These are phyloP conservation scores for Genyomyrus donnyi DNA, from an alignment of 2,113 vertebrate species.

Conservation along the genomic window DNA sequence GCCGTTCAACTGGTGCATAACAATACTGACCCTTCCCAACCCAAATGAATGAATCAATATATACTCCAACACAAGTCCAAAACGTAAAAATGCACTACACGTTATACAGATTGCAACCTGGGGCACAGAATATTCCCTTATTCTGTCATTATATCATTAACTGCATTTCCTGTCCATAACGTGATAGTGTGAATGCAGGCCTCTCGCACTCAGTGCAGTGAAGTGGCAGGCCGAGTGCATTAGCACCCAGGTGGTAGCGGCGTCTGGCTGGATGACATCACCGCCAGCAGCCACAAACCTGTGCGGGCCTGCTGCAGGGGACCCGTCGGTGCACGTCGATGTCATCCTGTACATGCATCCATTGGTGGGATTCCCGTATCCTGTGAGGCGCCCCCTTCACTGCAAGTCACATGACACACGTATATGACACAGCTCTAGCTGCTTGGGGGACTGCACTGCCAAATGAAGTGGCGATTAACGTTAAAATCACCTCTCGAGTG, in stretches of 20 bases:
- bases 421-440: neutral
- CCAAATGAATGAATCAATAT: neutral
- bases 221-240: neutral
- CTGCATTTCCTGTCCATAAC: neutral
- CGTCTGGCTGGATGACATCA: neutral
- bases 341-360: slow-evolving; percentile 54
- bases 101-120: neutral
- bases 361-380: slow-evolving; percentile 46
- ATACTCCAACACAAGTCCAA: neutral
- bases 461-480: neutral
- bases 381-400: slow-evolving; percentile 28
- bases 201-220: neutral
- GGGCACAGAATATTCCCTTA: neutral
- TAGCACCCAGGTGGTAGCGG: no score
- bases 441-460: neutral
- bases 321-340: slow-evolving; percentile 39
- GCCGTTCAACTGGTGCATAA: neutral
- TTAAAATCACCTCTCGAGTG: neutral
- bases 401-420: neutral
- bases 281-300: slow-evolving; percentile 32
- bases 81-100: neutral
- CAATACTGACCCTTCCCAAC: neutral
- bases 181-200: neutral
- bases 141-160: neutral
- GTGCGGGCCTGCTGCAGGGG: slow-evolving; percentile 39